Conservation (phyloP, 2,888 invertebrate species). For the Cryptosula pallasiana region DNA sequence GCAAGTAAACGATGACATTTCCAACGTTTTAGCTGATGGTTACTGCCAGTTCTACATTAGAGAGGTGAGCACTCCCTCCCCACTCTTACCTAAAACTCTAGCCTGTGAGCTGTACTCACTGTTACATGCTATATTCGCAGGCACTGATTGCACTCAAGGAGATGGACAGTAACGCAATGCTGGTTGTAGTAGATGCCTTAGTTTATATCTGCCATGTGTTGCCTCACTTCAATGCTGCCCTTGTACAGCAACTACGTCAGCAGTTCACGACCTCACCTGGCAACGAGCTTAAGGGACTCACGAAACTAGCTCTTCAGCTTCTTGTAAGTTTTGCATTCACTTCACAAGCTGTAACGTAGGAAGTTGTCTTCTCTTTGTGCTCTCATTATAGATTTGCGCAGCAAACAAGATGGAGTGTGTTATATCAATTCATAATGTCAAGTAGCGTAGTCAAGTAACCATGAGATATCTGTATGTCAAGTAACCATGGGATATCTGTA, state of each 20-base stretch:
- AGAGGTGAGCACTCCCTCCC: conserved; percentile 49
- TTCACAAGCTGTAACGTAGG: no score
- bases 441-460: no score
- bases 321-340: conserved; percentile 43
- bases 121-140: no score
- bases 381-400: no score
- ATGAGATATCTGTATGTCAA: no score
- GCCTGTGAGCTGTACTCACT: no score
- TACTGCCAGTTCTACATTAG: conserved; percentile 41
- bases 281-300: conserved; percentile 54
- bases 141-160: conserved; percentile 52
- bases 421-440: no score
- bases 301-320: conserved; percentile 50
- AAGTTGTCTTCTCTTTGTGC: no score
- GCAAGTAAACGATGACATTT: background rate
- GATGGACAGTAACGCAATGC: conserved; percentile 35
- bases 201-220: conserved; percentile 51
- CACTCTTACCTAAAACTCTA: no score
- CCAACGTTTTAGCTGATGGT: background rate
- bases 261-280: conserved; percentile 54
- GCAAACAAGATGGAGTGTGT: no score
- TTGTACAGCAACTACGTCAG: conserved; percentile 51
- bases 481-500: no score
- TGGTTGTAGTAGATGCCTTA: conserved; percentile 49
- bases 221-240: conserved; percentile 42